These are phyloP conservation scores for Ceuthmochares aereus DNA, from an alignment of 2,113 vertebrate species.

Conservation along the genomic window DNA sequence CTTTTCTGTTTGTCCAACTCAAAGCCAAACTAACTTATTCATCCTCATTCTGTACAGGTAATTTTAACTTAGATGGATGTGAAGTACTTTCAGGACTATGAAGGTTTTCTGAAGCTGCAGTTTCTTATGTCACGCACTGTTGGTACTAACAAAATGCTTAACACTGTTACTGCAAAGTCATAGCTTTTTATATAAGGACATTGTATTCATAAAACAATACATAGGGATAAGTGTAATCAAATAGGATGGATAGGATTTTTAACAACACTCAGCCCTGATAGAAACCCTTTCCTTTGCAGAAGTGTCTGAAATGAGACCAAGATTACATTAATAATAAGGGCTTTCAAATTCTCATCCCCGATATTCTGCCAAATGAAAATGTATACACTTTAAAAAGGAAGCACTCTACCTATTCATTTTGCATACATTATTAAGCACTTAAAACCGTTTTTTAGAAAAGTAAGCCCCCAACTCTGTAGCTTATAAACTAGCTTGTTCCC, in stretches of 20 bases:
- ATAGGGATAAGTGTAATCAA: neutral
- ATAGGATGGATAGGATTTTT: neutral
- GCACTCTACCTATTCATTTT: neutral
- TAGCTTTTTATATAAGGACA: neutral
- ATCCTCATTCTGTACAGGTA: neutral
- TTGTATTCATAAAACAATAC: neutral
- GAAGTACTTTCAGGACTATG: neutral
- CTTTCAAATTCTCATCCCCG: neutral
- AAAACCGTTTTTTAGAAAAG: neutral
- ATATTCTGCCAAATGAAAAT: neutral
- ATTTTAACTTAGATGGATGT: neutral
- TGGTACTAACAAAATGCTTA: neutral
- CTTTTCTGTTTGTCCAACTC: neutral
- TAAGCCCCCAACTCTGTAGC: fast-evolving
- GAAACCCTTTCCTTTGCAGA: neutral
- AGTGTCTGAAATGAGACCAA: neutral
- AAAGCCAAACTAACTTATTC: neutral
- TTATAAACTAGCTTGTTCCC: neutral
- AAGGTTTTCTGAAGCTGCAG: neutral
- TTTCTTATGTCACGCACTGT: neutral
- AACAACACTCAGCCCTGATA: neutral
- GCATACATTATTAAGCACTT: neutral
- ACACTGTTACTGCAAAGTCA: neutral
- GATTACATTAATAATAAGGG: neutral
- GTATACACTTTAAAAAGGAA: neutral